These are phyloP conservation scores for Troilus luridus DNA, from an alignment of 2,888 invertebrate species.

Conservation along the genomic window DNA sequence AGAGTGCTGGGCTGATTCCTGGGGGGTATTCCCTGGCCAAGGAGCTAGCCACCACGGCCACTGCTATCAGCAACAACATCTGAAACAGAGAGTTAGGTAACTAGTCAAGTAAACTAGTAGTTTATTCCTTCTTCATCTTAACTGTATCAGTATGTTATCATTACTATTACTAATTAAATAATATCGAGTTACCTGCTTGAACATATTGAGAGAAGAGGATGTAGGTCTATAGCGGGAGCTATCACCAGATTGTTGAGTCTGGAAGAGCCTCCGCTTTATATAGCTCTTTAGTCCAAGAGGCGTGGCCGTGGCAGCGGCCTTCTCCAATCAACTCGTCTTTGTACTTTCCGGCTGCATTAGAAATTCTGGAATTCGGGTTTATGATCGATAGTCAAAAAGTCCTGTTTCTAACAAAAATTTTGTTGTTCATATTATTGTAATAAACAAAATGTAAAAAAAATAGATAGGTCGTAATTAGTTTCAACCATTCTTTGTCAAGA, in stretches of 20 bases:
- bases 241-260: constrained; percentile 12
- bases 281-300: not conserved
- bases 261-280: not conserved
- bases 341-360: not conserved
- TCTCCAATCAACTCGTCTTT: not conserved
- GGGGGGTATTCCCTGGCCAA: constrained; percentile 58
- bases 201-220: not conserved
- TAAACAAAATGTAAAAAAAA: too few relatives aligned
- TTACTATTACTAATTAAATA: not conserved
- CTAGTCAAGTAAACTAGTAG: not conserved
- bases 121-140: too few relatives aligned
- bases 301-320: constrained; percentile 30
- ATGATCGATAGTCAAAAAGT: not conserved
- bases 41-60: not conserved
- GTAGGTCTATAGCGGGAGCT: constrained; percentile 11
- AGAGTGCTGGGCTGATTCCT: constrained; percentile 62
- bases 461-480: too few relatives aligned
- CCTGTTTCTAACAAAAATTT: too few relatives aligned
- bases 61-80: not conserved
- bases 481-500: too few relatives aligned
- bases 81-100: not conserved
- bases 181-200: constrained; percentile 25
- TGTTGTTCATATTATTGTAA: too few relatives aligned
- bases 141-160: too few relatives aligned
- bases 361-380: not conserved